Base-by-base conservation (phyloP, 2,797 vertebrate genomes). In the Galagoides demidoff region DNA sequence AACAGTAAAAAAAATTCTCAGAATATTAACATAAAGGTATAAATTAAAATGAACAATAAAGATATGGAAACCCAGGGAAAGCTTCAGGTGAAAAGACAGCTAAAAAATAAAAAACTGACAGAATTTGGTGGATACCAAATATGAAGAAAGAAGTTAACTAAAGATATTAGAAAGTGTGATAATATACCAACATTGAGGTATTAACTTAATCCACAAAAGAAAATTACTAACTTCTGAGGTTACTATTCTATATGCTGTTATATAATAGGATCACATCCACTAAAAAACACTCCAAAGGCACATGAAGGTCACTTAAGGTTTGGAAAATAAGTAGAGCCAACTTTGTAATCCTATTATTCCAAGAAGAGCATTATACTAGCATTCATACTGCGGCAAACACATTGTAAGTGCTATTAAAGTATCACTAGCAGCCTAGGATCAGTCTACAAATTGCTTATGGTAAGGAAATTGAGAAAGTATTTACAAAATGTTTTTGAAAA, bases 111-210 rank as follows among this genome's bases (percentile, higher is more conserved):
- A 73, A 61, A 55, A 73, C 2, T 52, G 59, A 91, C 70, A 96
- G 25, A 82, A 94, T 83, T 66, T 89, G 64, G 49, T 68, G 16
- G 29, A 86, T 64, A 85, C 19, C 17, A 57, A 94, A 96, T 22
- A 84, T n/a, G 23, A 94, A 91, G 37, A 66, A 90, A 91, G 91
- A 89, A 91, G 49, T 7, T 74, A 61, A 87, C 37, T 43, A 66
- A 86, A 94, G 31, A 82, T 57, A 96, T 74, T 27, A 11, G 20
- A 94, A 97, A 81, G 8, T 86, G 31, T 86, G 71, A 85, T 92
- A 39, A 57, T 70, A 85, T 0, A 92, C 16, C 43, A 27, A 85
- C 29, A 85, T 55, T 82, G 29, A 66, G 9, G 29, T 63, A 94
- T 74, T 92, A 85, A 89, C 11, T 90, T 66, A 95, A 93, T 45